Evolutionary conservation across 1,140 invertebrate species (phyloP), one percentile per base, ranked within the genome.

Genomic region (Drosophila nikananu): DNA sequence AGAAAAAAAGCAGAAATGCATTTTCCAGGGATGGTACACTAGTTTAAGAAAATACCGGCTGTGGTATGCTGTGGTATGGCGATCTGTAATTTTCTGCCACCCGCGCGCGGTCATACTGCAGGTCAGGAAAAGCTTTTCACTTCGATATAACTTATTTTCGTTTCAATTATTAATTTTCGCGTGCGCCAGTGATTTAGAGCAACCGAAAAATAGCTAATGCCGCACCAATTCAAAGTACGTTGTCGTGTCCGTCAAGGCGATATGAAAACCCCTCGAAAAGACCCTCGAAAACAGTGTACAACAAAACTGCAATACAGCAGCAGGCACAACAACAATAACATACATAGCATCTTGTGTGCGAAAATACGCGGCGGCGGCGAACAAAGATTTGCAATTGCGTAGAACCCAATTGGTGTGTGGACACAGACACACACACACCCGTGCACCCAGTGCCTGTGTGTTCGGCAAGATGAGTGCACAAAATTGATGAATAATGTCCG

Each of bases 361-460:
- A 71, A 74, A 71, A 65, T 66, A 59, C 32, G 70, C 77, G 62
- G 44, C 59, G 77, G 39, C 59, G 77, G 71, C 78, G 81, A 87
- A 87, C 76, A 89, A 81, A 87, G 73, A 87, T 80, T 83, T 75
- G 57, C 58, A 78, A 87, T 81, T 87, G 84, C 84, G 84, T 87
- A 87, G 81, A 74, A 63, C 39, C 60, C 49, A 77, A 35, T 59
- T 58, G 21, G n/a, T 68, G 41, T 63, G 42, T 59, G 54, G 21
- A 73, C 48, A 32, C 9, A 46, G 59, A 63, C 64, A 60, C 44
- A 73, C 55, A 66, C 55, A 30, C 30, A 72, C 66, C 39, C 41
- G 49, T 41, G 37, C 23, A 72, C 0, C 5, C 9, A 19, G 19
- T 54, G 44, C 19, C 30, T 46, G 66, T 64, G 65, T 68, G 66